Evolutionary conservation across 2,797 vertebrate genomes (phyloP).

Genomic region (Cichlasoma orientale): DNA sequence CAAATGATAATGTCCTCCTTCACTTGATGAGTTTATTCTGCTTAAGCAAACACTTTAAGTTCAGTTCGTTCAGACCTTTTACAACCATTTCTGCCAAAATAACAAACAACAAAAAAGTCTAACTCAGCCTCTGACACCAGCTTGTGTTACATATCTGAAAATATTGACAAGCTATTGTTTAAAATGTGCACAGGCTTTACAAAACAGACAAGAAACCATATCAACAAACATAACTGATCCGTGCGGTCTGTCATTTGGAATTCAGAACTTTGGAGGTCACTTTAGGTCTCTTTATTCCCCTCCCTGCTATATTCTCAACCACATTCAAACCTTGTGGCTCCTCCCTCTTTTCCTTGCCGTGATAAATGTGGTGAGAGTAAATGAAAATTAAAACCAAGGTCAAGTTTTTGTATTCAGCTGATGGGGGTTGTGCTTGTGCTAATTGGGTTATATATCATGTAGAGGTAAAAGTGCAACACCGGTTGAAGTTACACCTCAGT

Average conservation of each 20-base stretch:
- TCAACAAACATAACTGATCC: background rate
- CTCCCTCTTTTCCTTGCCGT: background rate
- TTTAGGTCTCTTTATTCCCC: background rate
- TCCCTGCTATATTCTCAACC: background rate
- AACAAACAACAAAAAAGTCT: background rate
- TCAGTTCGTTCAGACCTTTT: background rate
- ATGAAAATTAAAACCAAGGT: conserved; percentile 43
- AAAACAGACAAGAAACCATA: background rate
- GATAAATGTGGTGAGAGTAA: conserved; percentile 21
- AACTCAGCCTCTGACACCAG: background rate
- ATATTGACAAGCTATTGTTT: background rate
- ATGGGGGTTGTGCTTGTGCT: conserved; percentile 25
- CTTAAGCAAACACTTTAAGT: background rate
- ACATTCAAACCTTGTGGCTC: background rate
- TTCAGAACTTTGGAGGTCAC: background rate
- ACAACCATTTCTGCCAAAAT: background rate
- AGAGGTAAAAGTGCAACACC: conserved; percentile 1
- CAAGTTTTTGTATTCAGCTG: conserved; percentile 33
- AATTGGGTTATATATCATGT: conserved; percentile 41
- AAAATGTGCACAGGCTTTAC: background rate
- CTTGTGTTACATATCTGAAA: background rate
- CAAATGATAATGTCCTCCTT: background rate
- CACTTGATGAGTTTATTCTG: background rate
- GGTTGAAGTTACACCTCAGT: background rate
- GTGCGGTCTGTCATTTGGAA: background rate